Base-by-base conservation (phyloP, 2,113 vertebrate genomes). In the Argyrosomus japonicus region DNA sequence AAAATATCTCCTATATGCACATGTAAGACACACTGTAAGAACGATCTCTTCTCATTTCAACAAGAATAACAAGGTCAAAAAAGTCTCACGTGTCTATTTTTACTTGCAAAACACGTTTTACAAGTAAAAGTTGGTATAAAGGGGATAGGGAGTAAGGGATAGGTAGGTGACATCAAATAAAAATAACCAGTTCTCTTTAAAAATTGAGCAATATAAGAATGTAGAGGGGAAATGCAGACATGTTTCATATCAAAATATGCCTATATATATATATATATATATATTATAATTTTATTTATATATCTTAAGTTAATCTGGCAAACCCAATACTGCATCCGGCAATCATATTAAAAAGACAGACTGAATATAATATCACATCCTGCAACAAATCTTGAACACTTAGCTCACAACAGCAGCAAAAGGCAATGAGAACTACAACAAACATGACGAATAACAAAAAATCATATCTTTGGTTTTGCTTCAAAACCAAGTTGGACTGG, bases 381-480 rank as follows among this genome's bases (percentile, higher is more conserved):
- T 25, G 68, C 40, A 64, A 60, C 43, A 43, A 60, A 29, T 53
- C 62, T 23, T 53, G 5, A 69, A 45, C 63, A 50, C 9, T 58
- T 57, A 21, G 48, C 23, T 13, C 15, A 57, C 45, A 61, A 54
- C 54, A 48, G 62, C 74, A 78, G 60, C 72, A 80, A 80, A 91
- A 92, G 87, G 82, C 86, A 86, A 77, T 2, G 12, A 60, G 4
- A 23, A 48, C 62, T 1, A 50, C 10, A 2, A 29, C 61, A 78
- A 77, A 74, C 60, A 71, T 4, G 3, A 61, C 4, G n/a, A 64
- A 68, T 11, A 68, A 21, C 61, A 79, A 79, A 47, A 79, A 81
- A 88, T 88, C 56, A 54, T 23, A 68, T 92, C 93, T 95, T 94
- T 94, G 93, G 93, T 89, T 93, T 82, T 69, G 21, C 68, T 48